Conservation (phyloP, 2,888 invertebrate species). For the Eutolmus rufibarbis region DNA sequence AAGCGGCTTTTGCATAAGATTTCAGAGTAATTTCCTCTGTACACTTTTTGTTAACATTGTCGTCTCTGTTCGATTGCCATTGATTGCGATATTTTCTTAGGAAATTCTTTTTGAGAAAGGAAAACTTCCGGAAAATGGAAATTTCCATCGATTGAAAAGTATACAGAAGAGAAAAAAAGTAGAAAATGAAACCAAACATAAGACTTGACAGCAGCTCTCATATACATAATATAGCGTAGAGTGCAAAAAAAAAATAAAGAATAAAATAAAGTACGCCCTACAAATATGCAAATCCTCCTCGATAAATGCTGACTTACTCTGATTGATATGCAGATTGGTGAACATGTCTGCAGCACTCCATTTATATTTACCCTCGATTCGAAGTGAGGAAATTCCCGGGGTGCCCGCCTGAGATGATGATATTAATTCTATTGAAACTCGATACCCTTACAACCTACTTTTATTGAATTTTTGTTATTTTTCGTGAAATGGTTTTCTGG, state of each 20-base stretch:
- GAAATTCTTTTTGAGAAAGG: neutral
- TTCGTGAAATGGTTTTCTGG: neutral
- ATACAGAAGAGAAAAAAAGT: neutral
- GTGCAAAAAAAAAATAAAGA: neutral
- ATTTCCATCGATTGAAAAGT: neutral
- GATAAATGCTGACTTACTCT: conserved; percentile 43
- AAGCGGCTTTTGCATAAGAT: neutral
- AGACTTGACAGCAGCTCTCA: neutral
- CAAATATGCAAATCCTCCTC: conserved; percentile 30
- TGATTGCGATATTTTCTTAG: neutral
- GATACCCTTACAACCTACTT: conserved; percentile 1
- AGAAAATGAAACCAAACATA: neutral
- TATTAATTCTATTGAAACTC: conserved; percentile 12
- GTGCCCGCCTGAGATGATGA: neutral
- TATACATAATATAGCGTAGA: neutral
- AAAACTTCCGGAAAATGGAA: neutral
- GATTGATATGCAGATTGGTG: conserved; percentile 43
- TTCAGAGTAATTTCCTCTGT: neutral
- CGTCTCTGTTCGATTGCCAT: neutral
- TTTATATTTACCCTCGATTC: neutral
- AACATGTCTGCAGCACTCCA: neutral
- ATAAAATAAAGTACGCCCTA: neutral
- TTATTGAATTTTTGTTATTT: conserved; percentile 6
- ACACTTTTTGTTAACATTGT: neutral
- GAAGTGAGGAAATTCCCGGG: neutral